A percentile compares a stretch with the other conserved stretches of the same genome.
Evolutionary conservation across 2,888 invertebrate genomes (phyloP).

Genomic region (Gymnocheta viridis): DNA sequence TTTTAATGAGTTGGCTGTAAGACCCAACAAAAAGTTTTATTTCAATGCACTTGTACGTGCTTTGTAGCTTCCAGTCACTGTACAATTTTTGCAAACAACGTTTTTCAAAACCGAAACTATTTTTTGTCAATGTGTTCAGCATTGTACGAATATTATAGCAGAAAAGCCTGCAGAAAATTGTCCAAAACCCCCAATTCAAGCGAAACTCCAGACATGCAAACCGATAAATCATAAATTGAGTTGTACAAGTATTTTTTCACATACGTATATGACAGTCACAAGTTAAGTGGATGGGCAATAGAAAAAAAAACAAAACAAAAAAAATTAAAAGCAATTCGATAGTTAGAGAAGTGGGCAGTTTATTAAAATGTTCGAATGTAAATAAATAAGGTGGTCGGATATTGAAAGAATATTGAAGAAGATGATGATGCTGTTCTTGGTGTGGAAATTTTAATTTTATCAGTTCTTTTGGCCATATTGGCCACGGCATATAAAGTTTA

Average conservation of each 20-base stretch:
- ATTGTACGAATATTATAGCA: not conserved
- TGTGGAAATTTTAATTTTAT: conserved; percentile 53
- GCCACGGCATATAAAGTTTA: conserved; percentile 26
- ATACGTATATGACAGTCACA: conserved; percentile 41
- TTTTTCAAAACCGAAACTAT: not conserved
- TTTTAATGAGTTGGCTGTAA: conserved; percentile 32
- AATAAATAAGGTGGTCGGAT: conserved; percentile 48
- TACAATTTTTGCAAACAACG: not conserved
- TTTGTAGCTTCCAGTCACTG: conserved; percentile 27
- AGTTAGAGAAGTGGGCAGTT: conserved; percentile 46
- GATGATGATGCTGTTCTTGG: conserved; percentile 21
- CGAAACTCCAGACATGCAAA: conserved; percentile 50
- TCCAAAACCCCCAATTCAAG: conserved; percentile 24
- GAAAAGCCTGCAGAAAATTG: conserved; percentile 36
- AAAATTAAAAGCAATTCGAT: conserved; percentile 15
- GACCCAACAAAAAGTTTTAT: conserved; percentile 9
- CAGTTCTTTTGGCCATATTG: conserved; percentile 42
- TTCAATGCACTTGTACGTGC: conserved; percentile 28
- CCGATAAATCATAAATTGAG: conserved; percentile 68
- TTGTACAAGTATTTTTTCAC: conserved; percentile 41
- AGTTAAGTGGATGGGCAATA: conserved; percentile 37
- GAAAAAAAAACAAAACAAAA: not conserved
- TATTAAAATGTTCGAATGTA: conserved; percentile 47
- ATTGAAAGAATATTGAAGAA: conserved; percentile 6
- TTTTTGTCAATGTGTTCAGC: conserved; percentile 23